Evolutionary conservation across 1,140 invertebrate species (phyloP), one percentile per base, ranked within the genome.

Genomic region (Eriosoma lanigerum): DNA sequence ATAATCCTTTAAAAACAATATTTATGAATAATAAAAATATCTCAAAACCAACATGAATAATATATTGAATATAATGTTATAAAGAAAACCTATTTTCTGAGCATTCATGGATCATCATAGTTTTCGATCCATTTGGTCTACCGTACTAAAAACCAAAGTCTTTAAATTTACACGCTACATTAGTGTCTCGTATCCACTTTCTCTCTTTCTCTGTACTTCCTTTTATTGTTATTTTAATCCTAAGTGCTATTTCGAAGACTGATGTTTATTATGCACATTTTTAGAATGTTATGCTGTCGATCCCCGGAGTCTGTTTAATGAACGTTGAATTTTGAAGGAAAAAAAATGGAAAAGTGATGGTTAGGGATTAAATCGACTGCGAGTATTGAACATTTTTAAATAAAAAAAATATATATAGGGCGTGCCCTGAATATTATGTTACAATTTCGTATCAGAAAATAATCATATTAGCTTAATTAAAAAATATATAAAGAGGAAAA

Each of bases 121-220:
- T 58, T 78, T 78, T 78, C 75, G 38, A 78, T 78, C 75, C 75
- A 78, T 78, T 78, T 78, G 75, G 56, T 78, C 15, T 78, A 78
- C 75, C 56, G 56, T 78, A 62, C 38, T 78, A 78, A 78, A 78
- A 78, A 78, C 75, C 75, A 62, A 78, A 78, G 75, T 78, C 75
- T 78, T 78, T 78, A 78, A 78, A 78, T 78, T 78, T 78, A 78
- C 75, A 78, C 75, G 75, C 75, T 78, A 78, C 75, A 78, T 78
- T 78, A 78, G 75, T 78, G 75, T 48, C 9, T 78, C 38, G 75
- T 78, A 78, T 78, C 54, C 56, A 78, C 75, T 62, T 48, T 62
- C 52, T 60, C 24, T 21, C 75, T 78, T 50, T 38, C 75, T 17
- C 29, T 62, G 3, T 62, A 29, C 44, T 60, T 62, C 56, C 12